Base-by-base conservation (phyloP, 2,888 invertebrate species). In the Portevinia maculata region DNA sequence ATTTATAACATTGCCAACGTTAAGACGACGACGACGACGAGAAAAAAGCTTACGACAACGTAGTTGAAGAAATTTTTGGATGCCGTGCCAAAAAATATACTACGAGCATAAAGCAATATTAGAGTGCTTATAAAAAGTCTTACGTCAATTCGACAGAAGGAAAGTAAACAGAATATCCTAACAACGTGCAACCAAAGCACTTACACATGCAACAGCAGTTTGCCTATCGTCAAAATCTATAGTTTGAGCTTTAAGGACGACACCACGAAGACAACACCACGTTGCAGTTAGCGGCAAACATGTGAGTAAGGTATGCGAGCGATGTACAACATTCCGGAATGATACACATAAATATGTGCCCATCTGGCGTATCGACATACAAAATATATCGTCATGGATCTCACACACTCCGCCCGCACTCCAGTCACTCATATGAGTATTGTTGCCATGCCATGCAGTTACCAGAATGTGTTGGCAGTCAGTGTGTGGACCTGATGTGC, bases 11-110 rank as follows among this genome's bases (percentile, higher is more conserved):
- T 62, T 32, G 39, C 53, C 48, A 37, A 53, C 46, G 24, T 41
- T 34, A 59, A 65, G 62, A 73, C 37, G 41, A 67, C 28, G 44
- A 59, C 37, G 3, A 34, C 8, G n/a, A n/a, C n/a, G n/a, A n/a
- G n/a, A n/a, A n/a, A n/a, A n/a, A n/a, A n/a, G n/a, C n/a, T n/a
- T n/a, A n/a, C n/a, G n/a, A n/a, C n/a, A n/a, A n/a, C n/a, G n/a
- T n/a, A n/a, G n/a, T n/a, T n/a, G n/a, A n/a, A n/a, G 15, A 71
- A 59, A 44, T 57, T 71, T 79, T 57, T 46, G 73, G 15, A 48
- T 55, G 41, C n/a, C 9, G 1, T 62, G 79, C 74, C 79, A 79
- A 74, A 74, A 74, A 74, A 60, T 60, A 62, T 41, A 60, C 50
- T 59, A 46, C 46, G 9, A 7, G 1, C 17, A 8, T 3, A 17